Evolutionary conservation across 2,888 invertebrate species (phyloP).

Genomic region (Cryptus armator): DNA sequence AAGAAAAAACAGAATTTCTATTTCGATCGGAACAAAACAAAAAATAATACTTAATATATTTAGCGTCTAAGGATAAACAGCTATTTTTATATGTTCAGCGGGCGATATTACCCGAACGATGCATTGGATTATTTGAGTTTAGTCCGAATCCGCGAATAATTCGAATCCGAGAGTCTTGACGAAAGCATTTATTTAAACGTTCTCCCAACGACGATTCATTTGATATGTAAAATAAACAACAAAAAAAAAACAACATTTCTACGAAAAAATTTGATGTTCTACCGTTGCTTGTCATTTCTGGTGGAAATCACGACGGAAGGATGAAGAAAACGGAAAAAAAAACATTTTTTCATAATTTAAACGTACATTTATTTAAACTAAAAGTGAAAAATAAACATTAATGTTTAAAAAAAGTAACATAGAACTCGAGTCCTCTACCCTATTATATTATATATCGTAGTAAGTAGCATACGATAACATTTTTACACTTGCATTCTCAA

Average conservation of each 20-base stretch:
- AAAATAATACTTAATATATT: constrained; percentile 15
- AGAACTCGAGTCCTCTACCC: constrained; percentile 69
- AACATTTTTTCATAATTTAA: constrained; percentile 71
- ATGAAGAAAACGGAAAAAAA: not conserved
- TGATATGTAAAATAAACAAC: constrained; percentile 22
- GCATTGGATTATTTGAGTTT: constrained; percentile 13
- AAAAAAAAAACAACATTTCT: not conserved
- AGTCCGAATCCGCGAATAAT: not conserved
- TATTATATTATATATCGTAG: constrained; percentile 63
- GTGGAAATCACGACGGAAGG: not conserved
- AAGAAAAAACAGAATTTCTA: constrained; percentile 3
- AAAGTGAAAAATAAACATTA: constrained; percentile 80
- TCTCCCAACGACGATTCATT: not conserved
- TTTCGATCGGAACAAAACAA: not conserved
- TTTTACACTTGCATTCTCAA: constrained; percentile 78
- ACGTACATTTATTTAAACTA: constrained; percentile 80
- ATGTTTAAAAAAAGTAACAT: constrained; percentile 75
- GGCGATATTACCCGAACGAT: constrained; percentile 36
- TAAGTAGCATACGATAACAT: constrained; percentile 74
- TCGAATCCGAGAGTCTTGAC: not conserved
- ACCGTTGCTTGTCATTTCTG: too few species aligned
- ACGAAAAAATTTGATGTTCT: too few species aligned
- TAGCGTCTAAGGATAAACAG: constrained; percentile 44
- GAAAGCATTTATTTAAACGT: constrained; percentile 8
- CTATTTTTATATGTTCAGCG: constrained; percentile 66